Evolutionary conservation across 2,888 invertebrate genomes (phyloP).

Genomic region (Acholoe squamosa): DNA sequence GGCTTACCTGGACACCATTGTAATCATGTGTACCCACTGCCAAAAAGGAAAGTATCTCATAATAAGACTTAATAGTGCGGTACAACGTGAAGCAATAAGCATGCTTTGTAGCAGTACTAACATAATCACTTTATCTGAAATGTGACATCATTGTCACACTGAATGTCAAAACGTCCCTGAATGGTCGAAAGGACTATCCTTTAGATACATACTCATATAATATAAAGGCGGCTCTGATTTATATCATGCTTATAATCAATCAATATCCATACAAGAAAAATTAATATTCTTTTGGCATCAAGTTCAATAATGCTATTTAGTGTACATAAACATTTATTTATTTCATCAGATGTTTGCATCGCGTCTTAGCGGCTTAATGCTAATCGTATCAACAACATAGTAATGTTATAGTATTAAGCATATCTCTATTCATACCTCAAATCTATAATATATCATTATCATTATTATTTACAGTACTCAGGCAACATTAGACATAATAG

Average conservation of each 20-base stretch:
- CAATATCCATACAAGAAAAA: neutral
- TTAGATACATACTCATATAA: neutral
- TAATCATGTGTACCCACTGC: too few species aligned
- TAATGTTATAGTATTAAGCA: neutral
- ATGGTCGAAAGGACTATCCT: neutral
- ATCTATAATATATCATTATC: conserved; percentile 25
- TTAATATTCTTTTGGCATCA: conserved; percentile 38
- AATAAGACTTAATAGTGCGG: too few species aligned
- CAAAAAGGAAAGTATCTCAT: too few species aligned
- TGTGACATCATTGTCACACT: neutral
- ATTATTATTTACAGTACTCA: neutral
- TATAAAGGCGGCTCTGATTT: neutral
- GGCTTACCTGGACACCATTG: too few species aligned
- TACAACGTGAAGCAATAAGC: neutral
- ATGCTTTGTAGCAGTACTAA: neutral
- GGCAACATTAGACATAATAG: neutral
- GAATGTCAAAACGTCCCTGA: conserved; percentile 22
- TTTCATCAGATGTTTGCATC: neutral
- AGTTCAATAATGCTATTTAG: conserved; percentile 40
- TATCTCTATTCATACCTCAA: neutral
- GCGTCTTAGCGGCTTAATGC: neutral
- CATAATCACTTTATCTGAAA: neutral
- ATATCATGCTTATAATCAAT: neutral
- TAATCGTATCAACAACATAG: neutral
- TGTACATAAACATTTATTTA: neutral